Conservation (phyloP, 2,888 invertebrate species). For the Penaeus monodon region DNA sequence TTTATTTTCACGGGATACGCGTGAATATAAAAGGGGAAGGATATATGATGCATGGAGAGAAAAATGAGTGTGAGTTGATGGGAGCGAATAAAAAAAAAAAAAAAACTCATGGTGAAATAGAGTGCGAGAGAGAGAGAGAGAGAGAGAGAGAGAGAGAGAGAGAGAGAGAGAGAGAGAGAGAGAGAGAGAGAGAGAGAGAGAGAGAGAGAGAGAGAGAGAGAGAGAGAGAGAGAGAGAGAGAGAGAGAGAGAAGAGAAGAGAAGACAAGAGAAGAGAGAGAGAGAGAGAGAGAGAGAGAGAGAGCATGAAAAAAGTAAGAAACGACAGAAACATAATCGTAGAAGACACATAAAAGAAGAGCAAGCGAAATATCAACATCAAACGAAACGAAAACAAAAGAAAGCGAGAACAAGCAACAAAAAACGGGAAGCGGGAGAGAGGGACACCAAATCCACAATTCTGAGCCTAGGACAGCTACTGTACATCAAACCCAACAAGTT, state of each 20-base stretch:
- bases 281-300: not conserved
- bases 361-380: not conserved
- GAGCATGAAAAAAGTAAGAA: not conserved
- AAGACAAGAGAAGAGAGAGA: not conserved
- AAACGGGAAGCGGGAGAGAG: not conserved
- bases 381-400: too few species aligned
- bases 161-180: not conserved
- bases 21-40: too few species aligned
- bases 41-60: too few species aligned
- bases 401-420: not conserved
- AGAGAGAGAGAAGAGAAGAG: not conserved
- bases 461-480: not conserved
- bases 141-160: not conserved
- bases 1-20: too few species aligned
- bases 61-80: not conserved
- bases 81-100: not conserved
- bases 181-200: not conserved
- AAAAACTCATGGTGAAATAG: too few species aligned
- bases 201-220: not conserved
- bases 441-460: too few species aligned
- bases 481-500: too few species aligned
- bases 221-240: constrained; percentile 1
- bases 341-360: too few species aligned
- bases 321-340: too few species aligned
- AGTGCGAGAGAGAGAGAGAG: not conserved